Conservation (phyloP, 1,140 invertebrate genomes). For the Onthophagus taurus region DNA sequence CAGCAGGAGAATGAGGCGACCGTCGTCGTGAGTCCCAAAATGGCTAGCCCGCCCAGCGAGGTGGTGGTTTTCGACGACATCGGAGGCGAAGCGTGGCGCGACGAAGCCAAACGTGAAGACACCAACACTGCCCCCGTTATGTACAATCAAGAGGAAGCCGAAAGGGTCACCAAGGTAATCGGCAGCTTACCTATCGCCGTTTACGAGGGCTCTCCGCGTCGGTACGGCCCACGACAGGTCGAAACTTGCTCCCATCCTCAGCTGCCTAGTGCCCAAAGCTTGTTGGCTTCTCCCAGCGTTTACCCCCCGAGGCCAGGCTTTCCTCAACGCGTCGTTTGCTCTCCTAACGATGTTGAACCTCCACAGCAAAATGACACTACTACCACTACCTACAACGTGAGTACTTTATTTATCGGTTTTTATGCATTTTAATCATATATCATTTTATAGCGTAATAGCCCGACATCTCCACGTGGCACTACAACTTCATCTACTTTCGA, state of each 20-base stretch:
- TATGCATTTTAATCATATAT: background rate
- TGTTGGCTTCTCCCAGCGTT: constrained; percentile 53
- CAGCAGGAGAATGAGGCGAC: constrained; percentile 21
- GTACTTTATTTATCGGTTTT: constrained; percentile 11
- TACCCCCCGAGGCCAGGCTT: constrained; percentile 63
- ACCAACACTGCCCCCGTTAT: constrained; percentile 25
- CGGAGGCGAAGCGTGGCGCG: constrained; percentile 61
- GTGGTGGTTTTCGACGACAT: constrained; percentile 78
- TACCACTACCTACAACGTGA: constrained; percentile 30
- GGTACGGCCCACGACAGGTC: constrained; percentile 56
- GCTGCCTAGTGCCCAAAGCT: constrained; percentile 47
- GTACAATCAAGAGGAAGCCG: constrained; percentile 37
- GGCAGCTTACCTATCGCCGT: constrained; percentile 82
- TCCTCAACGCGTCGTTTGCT: constrained; percentile 49
- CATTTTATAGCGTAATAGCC: constrained; percentile 28
- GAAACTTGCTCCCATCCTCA: constrained; percentile 37
- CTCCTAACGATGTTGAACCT: constrained; percentile 40
- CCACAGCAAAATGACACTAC: constrained; percentile 15
- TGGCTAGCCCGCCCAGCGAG: constrained; percentile 46
- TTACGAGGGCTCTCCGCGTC: constrained; percentile 81
- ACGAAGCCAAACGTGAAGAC: constrained; percentile 18
- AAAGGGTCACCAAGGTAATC: constrained; percentile 67
- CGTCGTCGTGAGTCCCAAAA: constrained; percentile 32
- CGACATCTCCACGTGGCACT: constrained; percentile 42
- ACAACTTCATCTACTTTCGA: constrained; percentile 54